These are phyloP conservation scores for Agriopis marginaria DNA, from an alignment of 2,888 invertebrate genomes.

Conservation along the genomic window DNA sequence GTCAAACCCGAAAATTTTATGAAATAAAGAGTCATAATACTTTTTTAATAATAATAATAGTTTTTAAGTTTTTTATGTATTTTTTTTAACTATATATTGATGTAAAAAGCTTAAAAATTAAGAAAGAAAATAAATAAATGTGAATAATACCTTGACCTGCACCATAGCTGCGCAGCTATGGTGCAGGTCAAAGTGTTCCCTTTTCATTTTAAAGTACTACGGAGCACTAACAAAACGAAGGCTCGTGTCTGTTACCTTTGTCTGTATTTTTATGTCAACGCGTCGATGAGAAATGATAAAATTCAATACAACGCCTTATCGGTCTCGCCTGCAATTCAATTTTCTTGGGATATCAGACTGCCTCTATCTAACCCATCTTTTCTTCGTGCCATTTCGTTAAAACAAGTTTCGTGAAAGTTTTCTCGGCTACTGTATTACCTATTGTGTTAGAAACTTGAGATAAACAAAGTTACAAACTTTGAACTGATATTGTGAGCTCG, in stretches of 20 bases:
- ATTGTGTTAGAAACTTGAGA: conserved; percentile 5
- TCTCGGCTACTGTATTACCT: conserved; percentile 19
- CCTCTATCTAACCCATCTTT: conserved; percentile 42
- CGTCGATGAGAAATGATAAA: conserved; percentile 50
- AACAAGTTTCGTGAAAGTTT: conserved; percentile 39
- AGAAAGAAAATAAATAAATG: too few relatives aligned
- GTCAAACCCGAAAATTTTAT: too few relatives aligned
- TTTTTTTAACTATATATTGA: too few relatives aligned
- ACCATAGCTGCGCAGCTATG: too few relatives aligned
- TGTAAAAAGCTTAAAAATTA: too few relatives aligned
- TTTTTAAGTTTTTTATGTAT: too few relatives aligned
- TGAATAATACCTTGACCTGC: too few relatives aligned
- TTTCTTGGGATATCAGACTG: conserved; percentile 45
- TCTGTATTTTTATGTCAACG: conserved; percentile 53
- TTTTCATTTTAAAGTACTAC: not conserved
- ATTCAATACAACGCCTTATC: conserved; percentile 57
- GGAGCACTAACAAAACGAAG: conserved; percentile 27
- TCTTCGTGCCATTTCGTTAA: conserved; percentile 46
- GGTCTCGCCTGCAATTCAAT: conserved; percentile 55
- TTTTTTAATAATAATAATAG: too few relatives aligned
- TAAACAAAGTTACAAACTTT: conserved; percentile 3
- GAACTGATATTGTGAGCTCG: not conserved
- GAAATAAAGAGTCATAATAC: too few relatives aligned
- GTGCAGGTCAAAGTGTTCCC: too few relatives aligned
- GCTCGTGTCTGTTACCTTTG: conserved; percentile 47